These are phyloP conservation scores for Ericerus pela DNA, from an alignment of 1,140 invertebrate species.

Conservation along the genomic window DNA sequence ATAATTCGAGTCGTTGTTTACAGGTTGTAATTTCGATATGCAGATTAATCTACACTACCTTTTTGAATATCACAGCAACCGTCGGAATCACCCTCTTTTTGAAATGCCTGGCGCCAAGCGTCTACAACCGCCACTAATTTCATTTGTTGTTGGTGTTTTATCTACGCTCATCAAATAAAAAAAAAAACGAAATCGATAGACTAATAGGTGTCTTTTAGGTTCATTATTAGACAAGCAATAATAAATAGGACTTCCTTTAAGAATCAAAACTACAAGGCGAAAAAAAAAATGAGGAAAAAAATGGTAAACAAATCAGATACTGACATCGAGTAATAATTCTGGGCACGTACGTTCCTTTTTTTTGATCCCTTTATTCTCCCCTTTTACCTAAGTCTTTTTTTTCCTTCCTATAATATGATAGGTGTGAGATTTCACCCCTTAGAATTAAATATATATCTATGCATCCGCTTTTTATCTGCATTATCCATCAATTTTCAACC, in stretches of 20 bases:
- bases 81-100: too few relatives aligned
- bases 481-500: too few relatives aligned
- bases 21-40: too few relatives aligned
- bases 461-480: too few relatives aligned
- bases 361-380: neutral
- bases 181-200: too few relatives aligned
- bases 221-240: neutral
- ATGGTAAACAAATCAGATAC: neutral
- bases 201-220: constrained; percentile 8
- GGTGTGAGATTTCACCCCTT: neutral
- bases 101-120: constrained; percentile 5
- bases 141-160: neutral
- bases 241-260: neutral
- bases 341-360: neutral
- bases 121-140: neutral
- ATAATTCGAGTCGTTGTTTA: too few relatives aligned
- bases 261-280: too few relatives aligned
- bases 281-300: neutral
- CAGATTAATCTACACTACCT: too few relatives aligned
- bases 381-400: neutral
- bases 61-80: too few relatives aligned
- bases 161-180: neutral
- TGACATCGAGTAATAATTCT: constrained; percentile 1
- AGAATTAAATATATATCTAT: neutral
- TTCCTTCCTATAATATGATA: neutral